Base-by-base conservation (phyloP, 2,888 invertebrate genomes). In the Gastrophysa polygoni region DNA sequence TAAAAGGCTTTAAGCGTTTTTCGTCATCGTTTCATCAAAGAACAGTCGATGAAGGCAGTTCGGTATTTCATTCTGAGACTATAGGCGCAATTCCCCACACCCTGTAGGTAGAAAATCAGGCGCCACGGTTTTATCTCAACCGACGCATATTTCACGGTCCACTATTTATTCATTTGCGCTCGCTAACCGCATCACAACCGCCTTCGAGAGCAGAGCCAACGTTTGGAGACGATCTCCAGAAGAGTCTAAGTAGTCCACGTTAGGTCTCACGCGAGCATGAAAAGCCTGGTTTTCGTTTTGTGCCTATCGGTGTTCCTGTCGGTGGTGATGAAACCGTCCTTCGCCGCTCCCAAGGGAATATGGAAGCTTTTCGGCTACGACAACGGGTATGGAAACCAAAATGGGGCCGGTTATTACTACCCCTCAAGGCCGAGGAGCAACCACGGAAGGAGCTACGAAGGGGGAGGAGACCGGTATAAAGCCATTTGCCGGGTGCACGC, bases 401-500 rank as follows among this genome's bases (percentile, higher is more conserved):
- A 68, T 47, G 59, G 59, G 17, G 52, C 60, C n/a, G 59, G 59
- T 21, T 56, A 61, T 18, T 60, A 65, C 32, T 50, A 65, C 46
- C 49, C 32, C 20, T 60, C 61, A 21, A 61, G 59, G 24, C 60
- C 63, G 2, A 61, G 66, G 44, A 48, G 59, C 20, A 52, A 65
- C 28, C 55, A 66, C 43, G 71, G 71, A 34, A 70, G 68, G 59
- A 67, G 66, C 50, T 66, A 70, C 56, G 65, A 72, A 29, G 76
- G 73, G 72, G 86, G 81, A 14, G 83, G 82, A 34, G 85, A 87
- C 71, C 84, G 88, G 1, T 92, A 87, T 80, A 88, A 87, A 74
- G 86, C 89, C 54, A 87, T 92, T 67, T 92, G 92, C 75, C 84
- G 87, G 59, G 86, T 90, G 6, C 86, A 90, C 68, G 86, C 87